Percentiles rank a stretch among this genome's conserved stretches.
Conservation (phyloP, 2,113 vertebrate species). For the Alces alces region DNA sequence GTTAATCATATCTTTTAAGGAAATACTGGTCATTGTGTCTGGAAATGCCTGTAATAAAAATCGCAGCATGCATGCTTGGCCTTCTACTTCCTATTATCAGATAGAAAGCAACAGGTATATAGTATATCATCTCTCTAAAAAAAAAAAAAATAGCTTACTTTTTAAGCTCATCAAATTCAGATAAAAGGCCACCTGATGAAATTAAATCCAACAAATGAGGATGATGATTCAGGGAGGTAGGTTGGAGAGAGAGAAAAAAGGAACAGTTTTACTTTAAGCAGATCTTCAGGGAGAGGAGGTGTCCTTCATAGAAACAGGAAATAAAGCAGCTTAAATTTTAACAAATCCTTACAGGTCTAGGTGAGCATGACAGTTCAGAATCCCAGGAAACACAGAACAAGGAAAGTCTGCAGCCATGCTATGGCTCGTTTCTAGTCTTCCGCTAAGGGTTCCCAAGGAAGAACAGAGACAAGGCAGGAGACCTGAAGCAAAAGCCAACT, state of each 20-base stretch:
- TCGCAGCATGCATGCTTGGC: neutral
- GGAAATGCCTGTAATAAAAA: neutral
- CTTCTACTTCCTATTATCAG: neutral
- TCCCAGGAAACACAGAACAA: neutral
- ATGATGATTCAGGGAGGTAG: neutral
- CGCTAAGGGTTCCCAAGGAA: neutral
- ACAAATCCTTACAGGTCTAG: neutral
- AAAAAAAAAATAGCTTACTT: neutral
- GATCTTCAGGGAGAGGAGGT: neutral
- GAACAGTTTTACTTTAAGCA: neutral
- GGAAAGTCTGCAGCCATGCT: neutral
- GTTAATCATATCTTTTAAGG: neutral
- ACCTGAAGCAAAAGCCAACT: neutral
- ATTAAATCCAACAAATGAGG: neutral
- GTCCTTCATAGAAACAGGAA: fast-evolving
- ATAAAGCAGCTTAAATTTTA: neutral
- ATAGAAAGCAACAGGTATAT: neutral
- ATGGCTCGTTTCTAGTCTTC: neutral
- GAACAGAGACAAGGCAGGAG: neutral
- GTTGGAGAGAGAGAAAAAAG: neutral
- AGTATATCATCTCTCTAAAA: neutral
- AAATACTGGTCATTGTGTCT: neutral
- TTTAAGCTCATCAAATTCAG: neutral
- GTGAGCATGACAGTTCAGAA: neutral
- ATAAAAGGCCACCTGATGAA: neutral